A percentile compares a stretch with the other conserved stretches of the same genome.
phyloP scores from a whole-genome alignment of 2,888 invertebrate genomes.

The Macrosoma leucophasiata region DNA sequence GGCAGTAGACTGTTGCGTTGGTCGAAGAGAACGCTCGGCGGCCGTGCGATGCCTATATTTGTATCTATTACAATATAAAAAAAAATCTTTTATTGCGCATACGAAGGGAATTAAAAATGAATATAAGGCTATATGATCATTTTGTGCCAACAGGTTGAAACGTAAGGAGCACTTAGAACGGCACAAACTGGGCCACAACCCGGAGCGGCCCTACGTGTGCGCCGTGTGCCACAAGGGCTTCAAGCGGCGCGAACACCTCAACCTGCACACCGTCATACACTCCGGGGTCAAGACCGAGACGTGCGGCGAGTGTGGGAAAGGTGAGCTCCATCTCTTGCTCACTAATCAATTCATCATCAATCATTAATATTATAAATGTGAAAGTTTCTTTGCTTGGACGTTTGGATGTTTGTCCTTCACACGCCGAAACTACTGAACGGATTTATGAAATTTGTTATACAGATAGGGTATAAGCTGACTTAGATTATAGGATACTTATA shows the following conservation, averaged over 20 bases:
- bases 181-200: conserved; percentile 87
- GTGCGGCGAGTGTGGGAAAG: conserved; percentile 84
- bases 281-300: conserved; percentile 89
- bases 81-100: too few relatives aligned
- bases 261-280: conserved; percentile 89
- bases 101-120: too few relatives aligned
- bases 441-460: too few relatives aligned
- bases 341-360: conserved; percentile 47
- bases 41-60: too few relatives aligned
- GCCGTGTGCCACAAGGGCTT: conserved; percentile 86
- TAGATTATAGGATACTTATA: too few relatives aligned
- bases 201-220: conserved; percentile 87
- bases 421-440: too few relatives aligned
- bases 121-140: neutral
- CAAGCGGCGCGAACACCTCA: conserved; percentile 88
- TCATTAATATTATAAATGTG: too few relatives aligned
- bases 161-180: conserved; percentile 86
- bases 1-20: too few relatives aligned
- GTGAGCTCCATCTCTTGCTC: conserved; percentile 77
- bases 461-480: too few relatives aligned
- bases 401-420: neutral
- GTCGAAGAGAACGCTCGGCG: too few relatives aligned
- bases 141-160: conserved; percentile 71
- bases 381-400: too few relatives aligned
- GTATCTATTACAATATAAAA: too few relatives aligned